Conservation (phyloP, 2,888 invertebrate genomes). For the Cataglyphis altisquamis region DNA sequence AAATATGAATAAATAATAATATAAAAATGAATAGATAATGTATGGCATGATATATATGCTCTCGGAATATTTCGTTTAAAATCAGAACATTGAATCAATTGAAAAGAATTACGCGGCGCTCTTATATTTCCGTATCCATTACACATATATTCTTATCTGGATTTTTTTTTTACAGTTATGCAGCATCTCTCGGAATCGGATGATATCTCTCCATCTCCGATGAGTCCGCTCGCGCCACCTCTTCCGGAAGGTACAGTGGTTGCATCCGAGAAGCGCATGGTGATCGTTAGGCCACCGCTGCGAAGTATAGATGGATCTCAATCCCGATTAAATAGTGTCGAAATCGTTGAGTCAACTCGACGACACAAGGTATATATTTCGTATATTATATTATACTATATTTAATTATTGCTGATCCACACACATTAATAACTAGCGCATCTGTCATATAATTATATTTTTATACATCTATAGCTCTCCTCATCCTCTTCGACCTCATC, state of each 20-base stretch:
- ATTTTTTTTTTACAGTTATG: conserved; percentile 65
- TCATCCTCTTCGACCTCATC: conserved; percentile 79
- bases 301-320: conserved; percentile 88
- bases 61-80: neutral
- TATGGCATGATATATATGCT: neutral
- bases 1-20: neutral
- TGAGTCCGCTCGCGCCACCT: conserved; percentile 81
- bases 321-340: conserved; percentile 89
- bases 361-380: conserved; percentile 63
- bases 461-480: conserved; percentile 78
- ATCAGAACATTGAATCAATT: neutral
- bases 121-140: neutral
- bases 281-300: conserved; percentile 84
- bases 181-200: conserved; percentile 81
- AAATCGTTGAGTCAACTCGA: conserved; percentile 88
- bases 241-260: conserved; percentile 80
- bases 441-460: neutral
- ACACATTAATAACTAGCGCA: neutral
- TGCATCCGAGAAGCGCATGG: conserved; percentile 87
- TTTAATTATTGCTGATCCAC: neutral
- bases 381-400: neutral
- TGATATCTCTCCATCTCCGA: conserved; percentile 75
- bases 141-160: neutral
- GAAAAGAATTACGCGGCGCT: neutral
- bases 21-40: no score